phyloP scores from a whole-genome alignment of 2,797 vertebrate species.

The Smutsia temminckii region DNA sequence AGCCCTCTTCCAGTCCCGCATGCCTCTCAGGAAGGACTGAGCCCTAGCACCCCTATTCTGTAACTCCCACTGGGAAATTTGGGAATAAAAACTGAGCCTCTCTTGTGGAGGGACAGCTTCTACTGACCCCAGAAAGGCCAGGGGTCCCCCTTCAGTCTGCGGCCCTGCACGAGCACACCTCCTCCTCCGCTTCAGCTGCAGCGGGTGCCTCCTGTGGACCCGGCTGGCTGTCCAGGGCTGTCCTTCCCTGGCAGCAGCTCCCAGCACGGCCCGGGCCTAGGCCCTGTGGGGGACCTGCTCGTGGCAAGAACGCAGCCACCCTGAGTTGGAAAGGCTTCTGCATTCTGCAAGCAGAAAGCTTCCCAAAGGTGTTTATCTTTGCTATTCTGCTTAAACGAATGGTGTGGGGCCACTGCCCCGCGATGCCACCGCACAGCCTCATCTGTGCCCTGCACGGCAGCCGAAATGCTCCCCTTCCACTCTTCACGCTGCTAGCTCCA shows the following conservation, averaged over 20 bases:
- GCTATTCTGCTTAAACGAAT: not conserved
- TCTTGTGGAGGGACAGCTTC: not conserved
- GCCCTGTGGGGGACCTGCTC: no score
- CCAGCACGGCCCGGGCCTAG: not conserved
- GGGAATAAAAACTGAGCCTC: not conserved
- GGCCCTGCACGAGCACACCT: no score
- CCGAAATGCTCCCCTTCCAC: no score
- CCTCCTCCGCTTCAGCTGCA: no score
- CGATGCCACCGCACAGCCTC: not conserved
- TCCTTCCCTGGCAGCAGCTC: not conserved
- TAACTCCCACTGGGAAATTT: not conserved
- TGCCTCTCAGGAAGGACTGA: not conserved
- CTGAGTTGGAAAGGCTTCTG: not conserved
- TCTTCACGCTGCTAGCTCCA: no score
- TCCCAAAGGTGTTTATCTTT: not conserved
- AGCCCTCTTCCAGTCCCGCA: not conserved
- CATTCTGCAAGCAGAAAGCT: not conserved
- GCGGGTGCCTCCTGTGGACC: not conserved
- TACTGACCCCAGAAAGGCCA: no score
- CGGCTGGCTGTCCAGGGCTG: accelerated
- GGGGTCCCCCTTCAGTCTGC: no score
- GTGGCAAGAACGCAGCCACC: accelerated
- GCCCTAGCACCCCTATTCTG: not conserved
- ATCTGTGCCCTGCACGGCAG: not conserved
- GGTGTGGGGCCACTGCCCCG: no score